A percentile compares a stretch with the other conserved stretches of the same genome.
These are phyloP conservation scores for Sciurus niger DNA, from an alignment of 2,113 vertebrate species.

Conservation along the genomic window DNA sequence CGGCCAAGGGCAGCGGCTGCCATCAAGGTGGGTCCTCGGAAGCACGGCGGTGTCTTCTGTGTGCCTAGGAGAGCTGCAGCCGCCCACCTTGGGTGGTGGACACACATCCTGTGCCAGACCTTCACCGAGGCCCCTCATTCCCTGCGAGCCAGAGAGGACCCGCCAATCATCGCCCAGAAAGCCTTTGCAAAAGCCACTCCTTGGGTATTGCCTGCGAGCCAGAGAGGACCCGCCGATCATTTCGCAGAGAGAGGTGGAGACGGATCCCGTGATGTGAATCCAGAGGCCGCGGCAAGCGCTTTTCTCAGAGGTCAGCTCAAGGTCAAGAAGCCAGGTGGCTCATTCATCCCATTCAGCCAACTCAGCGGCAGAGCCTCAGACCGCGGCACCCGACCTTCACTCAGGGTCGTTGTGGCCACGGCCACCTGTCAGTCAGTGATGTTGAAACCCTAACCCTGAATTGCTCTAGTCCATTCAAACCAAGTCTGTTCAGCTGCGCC, in stretches of 20 bases:
- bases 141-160: too few relatives aligned
- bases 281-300: fast-evolving
- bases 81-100: background rate
- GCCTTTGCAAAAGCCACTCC: background rate
- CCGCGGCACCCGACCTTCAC: fast-evolving
- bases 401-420: fast-evolving
- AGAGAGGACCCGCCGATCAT: background rate
- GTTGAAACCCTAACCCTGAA: fast-evolving
- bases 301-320: background rate
- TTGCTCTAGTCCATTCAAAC: fast-evolving
- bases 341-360: too few relatives aligned
- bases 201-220: fast-evolving
- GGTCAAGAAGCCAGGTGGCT: background rate
- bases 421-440: fast-evolving
- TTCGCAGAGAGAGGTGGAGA: background rate
- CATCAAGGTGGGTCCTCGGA: too few relatives aligned
- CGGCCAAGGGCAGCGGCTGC: background rate
- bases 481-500: fast-evolving
- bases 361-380: too few relatives aligned
- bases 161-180: too few relatives aligned
- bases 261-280: background rate
- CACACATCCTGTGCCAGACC: background rate
- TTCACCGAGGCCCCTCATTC: too few relatives aligned
- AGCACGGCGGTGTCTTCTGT: too few relatives aligned
- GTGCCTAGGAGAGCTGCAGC: background rate